Evolutionary conservation across 2,113 vertebrate genomes (phyloP).

Genomic region (Petroica traversi): DNA sequence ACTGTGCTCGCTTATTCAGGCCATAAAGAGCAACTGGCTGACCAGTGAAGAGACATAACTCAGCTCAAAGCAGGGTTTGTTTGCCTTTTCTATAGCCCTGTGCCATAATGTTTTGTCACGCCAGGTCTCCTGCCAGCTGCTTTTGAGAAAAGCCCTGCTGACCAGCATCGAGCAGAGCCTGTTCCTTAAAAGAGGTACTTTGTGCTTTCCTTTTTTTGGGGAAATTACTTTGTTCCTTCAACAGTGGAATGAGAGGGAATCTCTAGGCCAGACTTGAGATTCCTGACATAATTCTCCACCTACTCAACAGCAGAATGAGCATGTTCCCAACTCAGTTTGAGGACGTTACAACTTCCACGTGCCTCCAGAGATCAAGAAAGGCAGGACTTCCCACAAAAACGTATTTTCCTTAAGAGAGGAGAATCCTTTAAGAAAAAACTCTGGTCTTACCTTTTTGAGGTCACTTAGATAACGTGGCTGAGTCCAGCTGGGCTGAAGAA

Average conservation of each 20-base stretch:
- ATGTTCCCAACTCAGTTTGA: background rate
- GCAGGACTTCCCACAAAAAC: background rate
- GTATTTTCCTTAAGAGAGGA: background rate
- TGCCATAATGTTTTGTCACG: background rate
- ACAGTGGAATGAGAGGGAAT: background rate
- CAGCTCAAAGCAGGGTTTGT: background rate
- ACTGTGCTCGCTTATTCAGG: background rate
- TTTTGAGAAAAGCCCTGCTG: background rate
- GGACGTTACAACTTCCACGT: background rate
- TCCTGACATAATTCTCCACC: constrained; percentile 27
- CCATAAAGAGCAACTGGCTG: background rate
- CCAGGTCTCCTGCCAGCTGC: fast-evolving
- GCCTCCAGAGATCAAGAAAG: background rate
- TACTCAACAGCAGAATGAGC: background rate
- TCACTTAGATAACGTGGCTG: background rate
- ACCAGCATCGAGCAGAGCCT: background rate
- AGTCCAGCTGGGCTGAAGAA: background rate
- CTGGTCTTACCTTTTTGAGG: background rate
- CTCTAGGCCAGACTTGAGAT: background rate
- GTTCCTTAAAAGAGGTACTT: background rate
- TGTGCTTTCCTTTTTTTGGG: background rate
- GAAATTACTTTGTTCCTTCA: background rate
- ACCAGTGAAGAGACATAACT: background rate
- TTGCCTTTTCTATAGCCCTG: background rate
- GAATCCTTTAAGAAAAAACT: background rate